Percentiles rank a stretch among this genome's conserved stretches.
These are phyloP conservation scores for Strix aluco DNA, from an alignment of 2,113 vertebrate genomes.

Conservation along the genomic window DNA sequence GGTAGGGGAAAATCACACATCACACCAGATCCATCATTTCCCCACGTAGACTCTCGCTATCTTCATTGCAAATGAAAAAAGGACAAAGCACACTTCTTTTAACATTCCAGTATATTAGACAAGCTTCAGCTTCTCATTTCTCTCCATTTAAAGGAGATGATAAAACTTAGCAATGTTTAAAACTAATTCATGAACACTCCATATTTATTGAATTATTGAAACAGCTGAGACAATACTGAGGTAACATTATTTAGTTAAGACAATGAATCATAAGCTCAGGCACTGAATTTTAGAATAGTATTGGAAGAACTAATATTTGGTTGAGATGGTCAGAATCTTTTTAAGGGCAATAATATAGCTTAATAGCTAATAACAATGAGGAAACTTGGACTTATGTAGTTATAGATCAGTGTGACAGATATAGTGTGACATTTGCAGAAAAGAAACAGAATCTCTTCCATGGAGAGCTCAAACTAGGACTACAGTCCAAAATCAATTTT, in stretches of 20 bases:
- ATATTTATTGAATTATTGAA: background rate
- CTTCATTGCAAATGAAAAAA: background rate
- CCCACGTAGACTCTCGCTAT: background rate
- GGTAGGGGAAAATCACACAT: background rate
- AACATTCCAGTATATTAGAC: background rate
- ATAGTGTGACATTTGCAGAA: background rate
- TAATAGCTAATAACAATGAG: background rate
- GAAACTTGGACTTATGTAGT: background rate
- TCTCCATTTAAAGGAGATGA: background rate
- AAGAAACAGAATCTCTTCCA: background rate
- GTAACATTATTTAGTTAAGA: background rate
- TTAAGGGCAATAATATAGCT: background rate
- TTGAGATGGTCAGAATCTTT: background rate
- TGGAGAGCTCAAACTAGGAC: background rate
- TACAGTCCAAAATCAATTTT: background rate
- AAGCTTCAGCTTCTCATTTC: background rate
- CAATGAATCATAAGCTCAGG: background rate
- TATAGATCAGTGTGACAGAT: background rate
- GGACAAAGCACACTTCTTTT: background rate
- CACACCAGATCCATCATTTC: background rate
- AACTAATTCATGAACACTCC: background rate
- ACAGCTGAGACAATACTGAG: background rate
- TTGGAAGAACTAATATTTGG: background rate
- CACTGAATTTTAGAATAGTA: background rate
- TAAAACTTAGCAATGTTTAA: background rate